A percentile compares a stretch with the other conserved stretches of the same genome.
Conservation (phyloP, 2,113 vertebrate species). For the Sakesphorus luctuosus region DNA sequence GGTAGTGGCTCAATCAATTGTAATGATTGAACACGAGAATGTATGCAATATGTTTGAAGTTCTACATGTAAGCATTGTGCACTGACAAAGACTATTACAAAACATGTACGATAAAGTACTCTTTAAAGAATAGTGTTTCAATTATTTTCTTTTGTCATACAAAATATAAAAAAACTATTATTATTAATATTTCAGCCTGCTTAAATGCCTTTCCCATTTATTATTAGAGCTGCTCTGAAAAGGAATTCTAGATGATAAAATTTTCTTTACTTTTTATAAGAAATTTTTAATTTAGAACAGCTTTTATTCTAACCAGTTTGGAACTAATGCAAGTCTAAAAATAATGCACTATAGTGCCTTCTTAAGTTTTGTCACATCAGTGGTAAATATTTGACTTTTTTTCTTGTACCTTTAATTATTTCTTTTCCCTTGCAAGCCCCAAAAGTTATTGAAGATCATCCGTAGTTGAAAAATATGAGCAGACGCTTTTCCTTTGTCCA, state of each 20-base stretch:
- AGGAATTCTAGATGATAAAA: neutral
- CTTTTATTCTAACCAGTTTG: constrained; percentile 7
- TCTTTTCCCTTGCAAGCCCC: neutral
- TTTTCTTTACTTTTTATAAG: neutral
- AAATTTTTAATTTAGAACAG: constrained; percentile 23
- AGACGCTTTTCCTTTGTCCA: neutral
- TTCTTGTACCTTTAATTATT: neutral
- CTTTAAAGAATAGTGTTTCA: neutral
- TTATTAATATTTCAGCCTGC: neutral
- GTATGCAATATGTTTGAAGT: neutral
- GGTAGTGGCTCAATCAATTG: neutral
- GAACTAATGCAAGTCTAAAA: neutral
- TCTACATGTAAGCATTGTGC: neutral
- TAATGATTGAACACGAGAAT: neutral
- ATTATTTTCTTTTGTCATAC: neutral
- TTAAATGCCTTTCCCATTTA: neutral
- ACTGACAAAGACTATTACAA: neutral
- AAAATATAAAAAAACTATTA: neutral
- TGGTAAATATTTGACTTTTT: neutral
- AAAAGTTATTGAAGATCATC: neutral
- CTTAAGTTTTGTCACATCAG: neutral
- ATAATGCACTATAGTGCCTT: neutral
- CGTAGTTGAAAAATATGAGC: neutral
- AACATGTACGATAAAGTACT: neutral
- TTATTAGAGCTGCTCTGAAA: neutral